Evolutionary conservation across 2,888 invertebrate species (phyloP), one percentile per base, ranked within the genome.

Genomic region (Camptogramma bilineatum): DNA sequence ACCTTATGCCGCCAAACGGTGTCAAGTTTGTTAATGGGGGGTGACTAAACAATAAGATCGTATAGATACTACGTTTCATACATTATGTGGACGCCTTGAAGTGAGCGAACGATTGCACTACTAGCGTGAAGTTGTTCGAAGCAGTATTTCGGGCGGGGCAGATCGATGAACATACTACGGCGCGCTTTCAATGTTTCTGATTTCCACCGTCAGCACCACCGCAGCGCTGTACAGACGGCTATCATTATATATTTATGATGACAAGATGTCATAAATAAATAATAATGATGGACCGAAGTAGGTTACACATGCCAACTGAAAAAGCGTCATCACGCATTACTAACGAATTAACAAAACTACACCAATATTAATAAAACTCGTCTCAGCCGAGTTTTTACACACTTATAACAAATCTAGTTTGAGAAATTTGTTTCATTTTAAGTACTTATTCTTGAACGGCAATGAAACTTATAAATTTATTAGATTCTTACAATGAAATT

Each of bases 1-100:
- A 83, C 82, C 82, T 84, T 82, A 71, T 82, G 73, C 80, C 82
- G 82, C 82, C 80, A 81, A 83, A 80, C 81, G 76, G 76, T 83
- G 79, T 79, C 76, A 84, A 83, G 80, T 83, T 87, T 82, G 83
- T 85, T 87, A 88, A 87, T 88, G 85, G 81, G 80, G 80, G 82
- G 78, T 82, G 83, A 81, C 85, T 84, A 88, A 88, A 90, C 87
- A 89, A 86, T 85, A 86, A 78, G 79, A 76, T 80, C 81, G 85
- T 89, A 88, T 89, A 89, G 83, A 85, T 90, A 90, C 84, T 90
- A 90, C 82, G 87, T 82, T 87, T 88, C 90, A 90, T 90, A 89
- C 85, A 89, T 88, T 83, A 68, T 64, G 69, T 72, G 76, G 79
- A 71, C 79, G 76, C 75, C 74, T 83, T 88, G 90, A 91, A 91